Conservation (phyloP, 2,888 invertebrate genomes). For the Oasisia sp. region DNA sequence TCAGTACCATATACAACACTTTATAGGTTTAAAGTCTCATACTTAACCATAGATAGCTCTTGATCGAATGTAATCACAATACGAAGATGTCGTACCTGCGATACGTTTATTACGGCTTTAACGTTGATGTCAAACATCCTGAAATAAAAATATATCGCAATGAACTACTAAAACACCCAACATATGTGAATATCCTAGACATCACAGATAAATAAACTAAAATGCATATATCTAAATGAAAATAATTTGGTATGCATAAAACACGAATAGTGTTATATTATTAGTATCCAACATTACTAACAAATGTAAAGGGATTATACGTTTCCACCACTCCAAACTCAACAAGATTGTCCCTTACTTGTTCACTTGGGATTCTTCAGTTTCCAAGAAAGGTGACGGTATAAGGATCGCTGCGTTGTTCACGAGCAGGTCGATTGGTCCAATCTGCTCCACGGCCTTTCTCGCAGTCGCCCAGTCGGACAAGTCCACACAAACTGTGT, state of each 20-base stretch:
- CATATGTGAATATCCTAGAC: not conserved
- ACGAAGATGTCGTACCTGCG: constrained; percentile 70
- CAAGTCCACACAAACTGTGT: constrained; percentile 76
- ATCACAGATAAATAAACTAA: not conserved
- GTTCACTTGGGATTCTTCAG: not conserved
- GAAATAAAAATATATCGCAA: constrained; percentile 39
- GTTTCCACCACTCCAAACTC: not conserved
- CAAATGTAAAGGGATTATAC: not conserved
- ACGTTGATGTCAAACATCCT: constrained; percentile 77
- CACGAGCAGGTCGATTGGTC: constrained; percentile 82
- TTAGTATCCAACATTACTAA: not conserved
- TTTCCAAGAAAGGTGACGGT: constrained; percentile 77
- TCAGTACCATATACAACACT: not conserved
- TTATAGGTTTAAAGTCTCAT: not conserved
- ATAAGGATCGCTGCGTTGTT: constrained; percentile 87
- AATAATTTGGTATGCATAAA: too few relatives aligned
- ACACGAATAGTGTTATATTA: too few relatives aligned
- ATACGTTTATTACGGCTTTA: constrained; percentile 85
- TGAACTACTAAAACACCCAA: not conserved
- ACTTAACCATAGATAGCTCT: not conserved
- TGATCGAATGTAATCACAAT: not conserved
- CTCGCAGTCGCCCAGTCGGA: constrained; percentile 81
- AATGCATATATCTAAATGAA: not conserved
- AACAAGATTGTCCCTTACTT: not conserved
- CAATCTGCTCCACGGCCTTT: constrained; percentile 72